Conservation (phyloP, 2,113 vertebrate species). For the Eublepharis macularius region DNA sequence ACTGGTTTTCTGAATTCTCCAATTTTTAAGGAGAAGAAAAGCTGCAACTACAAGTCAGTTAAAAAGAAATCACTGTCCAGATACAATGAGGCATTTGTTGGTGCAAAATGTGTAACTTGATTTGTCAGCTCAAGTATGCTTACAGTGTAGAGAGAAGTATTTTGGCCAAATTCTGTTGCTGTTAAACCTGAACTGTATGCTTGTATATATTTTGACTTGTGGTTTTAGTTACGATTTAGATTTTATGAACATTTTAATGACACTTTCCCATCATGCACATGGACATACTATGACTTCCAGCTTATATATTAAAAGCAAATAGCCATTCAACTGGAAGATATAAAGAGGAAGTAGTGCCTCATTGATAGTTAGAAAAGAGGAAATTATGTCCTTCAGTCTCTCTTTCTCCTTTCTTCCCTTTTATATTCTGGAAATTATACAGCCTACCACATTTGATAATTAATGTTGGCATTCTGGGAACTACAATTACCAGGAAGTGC, state of each 20-base stretch:
- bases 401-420: background rate
- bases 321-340: background rate
- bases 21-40: conserved; percentile 82
- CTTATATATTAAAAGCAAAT: background rate
- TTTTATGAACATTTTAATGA: background rate
- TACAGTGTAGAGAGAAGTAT: background rate
- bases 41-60: conserved; percentile 39
- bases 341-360: background rate
- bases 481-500: no score
- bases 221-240: background rate
- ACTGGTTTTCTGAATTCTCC: conserved; percentile 87
- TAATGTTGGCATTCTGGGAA: no score
- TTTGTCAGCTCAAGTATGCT: background rate
- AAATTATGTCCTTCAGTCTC: no score
- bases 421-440: background rate
- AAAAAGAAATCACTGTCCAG: conserved; percentile 68
- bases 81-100: conserved; percentile 81
- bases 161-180: background rate
- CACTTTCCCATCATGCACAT: no score
- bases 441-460: no score
- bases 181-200: background rate
- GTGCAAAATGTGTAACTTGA: background rate
- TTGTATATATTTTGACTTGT: background rate
- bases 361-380: no score
- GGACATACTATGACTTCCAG: background rate